Percentiles rank a stretch among this genome's conserved stretches.
Evolutionary conservation across 2,113 vertebrate genomes (phyloP).

Genomic region (Gymnogyps californianus): DNA sequence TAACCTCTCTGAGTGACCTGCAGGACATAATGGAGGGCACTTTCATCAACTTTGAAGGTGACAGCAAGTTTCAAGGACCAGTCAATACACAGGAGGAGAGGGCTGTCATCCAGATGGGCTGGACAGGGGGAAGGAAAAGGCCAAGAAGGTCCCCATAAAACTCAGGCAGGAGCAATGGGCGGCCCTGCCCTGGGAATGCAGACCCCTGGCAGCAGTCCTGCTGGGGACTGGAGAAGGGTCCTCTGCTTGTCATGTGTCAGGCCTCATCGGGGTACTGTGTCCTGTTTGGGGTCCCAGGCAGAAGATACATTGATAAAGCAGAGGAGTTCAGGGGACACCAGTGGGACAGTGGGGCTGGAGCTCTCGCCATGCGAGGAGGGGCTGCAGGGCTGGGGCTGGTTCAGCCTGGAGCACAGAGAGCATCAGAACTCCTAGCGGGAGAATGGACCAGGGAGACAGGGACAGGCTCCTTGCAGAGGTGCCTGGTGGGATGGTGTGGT

Average conservation of each 20-base stretch:
- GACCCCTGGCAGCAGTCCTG: neutral
- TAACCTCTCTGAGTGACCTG: neutral
- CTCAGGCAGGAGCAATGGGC: neutral
- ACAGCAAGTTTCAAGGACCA: neutral
- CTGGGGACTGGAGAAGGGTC: neutral
- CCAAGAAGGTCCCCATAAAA: neutral
- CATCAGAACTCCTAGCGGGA: neutral
- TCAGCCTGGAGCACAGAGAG: neutral
- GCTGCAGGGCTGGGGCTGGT: neutral
- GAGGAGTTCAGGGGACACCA: neutral
- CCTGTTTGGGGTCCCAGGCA: neutral
- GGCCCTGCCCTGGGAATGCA: neutral
- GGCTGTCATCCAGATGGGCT: neutral
- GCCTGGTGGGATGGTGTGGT: neutral
- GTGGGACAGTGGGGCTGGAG: neutral
- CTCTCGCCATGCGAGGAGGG: rapidly evolving
- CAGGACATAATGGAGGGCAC: neutral
- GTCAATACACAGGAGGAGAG: neutral
- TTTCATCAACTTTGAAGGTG: neutral
- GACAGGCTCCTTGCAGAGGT: neutral
- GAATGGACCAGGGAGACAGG: neutral
- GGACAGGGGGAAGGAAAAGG: neutral
- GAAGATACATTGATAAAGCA: neutral
- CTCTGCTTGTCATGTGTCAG: neutral
- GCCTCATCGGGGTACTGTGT: neutral